Conservation (phyloP, 1,140 invertebrate species). For the Trichoplusia ni region DNA sequence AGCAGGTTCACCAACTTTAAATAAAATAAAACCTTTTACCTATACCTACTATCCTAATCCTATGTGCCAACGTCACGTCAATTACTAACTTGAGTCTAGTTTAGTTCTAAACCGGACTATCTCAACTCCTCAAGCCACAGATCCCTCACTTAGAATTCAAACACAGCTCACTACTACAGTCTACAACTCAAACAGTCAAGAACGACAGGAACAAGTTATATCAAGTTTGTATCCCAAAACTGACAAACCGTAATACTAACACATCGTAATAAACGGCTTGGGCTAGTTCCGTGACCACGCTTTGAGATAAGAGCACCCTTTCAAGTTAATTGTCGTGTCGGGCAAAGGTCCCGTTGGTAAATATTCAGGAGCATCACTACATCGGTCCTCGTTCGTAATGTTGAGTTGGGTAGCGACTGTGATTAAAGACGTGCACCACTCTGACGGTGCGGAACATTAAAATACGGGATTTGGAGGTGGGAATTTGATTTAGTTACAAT, state of each 20-base stretch:
- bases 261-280: conserved; percentile 9
- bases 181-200: no score
- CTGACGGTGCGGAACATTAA: conserved; percentile 7
- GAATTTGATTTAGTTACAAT: neutral
- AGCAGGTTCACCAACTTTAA: no score
- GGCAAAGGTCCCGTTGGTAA: neutral
- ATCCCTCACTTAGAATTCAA: no score
- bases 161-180: no score
- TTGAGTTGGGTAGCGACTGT: conserved; percentile 1
- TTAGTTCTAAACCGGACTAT: no score
- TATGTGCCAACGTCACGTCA: no score
- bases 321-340: neutral
- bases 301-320: neutral
- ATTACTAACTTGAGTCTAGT: no score
- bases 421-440: conserved; percentile 8
- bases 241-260: neutral
- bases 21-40: no score
- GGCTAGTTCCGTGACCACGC: neutral
- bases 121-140: no score
- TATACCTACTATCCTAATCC: no score
- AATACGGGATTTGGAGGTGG: neutral
- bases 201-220: no score
- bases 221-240: conserved; percentile 6
- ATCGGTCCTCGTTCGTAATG: neutral
- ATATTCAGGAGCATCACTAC: neutral